These are phyloP conservation scores for Sitta europaea DNA, from an alignment of 2,113 vertebrate genomes.

Conservation along the genomic window DNA sequence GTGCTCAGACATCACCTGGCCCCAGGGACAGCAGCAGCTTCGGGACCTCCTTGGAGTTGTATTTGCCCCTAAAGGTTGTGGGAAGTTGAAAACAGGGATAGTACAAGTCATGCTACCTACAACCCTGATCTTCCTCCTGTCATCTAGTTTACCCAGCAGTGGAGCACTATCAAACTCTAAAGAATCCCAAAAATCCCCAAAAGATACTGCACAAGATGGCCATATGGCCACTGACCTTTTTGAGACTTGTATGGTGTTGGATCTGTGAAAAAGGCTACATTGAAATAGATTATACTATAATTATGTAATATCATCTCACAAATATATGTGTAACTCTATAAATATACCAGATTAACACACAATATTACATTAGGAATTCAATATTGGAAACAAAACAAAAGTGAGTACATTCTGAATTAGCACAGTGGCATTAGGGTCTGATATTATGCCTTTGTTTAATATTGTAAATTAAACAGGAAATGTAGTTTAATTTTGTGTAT, in stretches of 20 bases:
- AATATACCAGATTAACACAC: background rate
- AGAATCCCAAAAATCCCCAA: background rate
- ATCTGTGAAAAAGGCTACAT: background rate
- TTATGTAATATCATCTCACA: background rate
- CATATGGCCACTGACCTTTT: background rate
- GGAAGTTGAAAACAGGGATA: background rate
- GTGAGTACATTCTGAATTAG: background rate
- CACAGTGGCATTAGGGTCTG: background rate
- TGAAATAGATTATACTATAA: background rate
- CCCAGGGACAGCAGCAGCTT: background rate
- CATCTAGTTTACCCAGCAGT: rapidly evolving
- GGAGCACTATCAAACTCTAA: background rate
- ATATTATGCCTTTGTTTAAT: background rate
- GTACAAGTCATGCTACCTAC: background rate
- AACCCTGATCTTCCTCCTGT: background rate
- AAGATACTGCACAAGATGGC: background rate
- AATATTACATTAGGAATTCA: background rate
- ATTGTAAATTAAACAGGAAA: background rate
- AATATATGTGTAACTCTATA: background rate
- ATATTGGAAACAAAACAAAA: background rate
- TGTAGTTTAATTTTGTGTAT: background rate
- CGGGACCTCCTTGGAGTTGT: background rate
- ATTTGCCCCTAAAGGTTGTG: background rate
- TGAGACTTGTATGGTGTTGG: background rate
- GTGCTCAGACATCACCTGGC: background rate